These are phyloP conservation scores for Epinotia bilunana DNA, from an alignment of 2,888 invertebrate species.

Conservation along the genomic window DNA sequence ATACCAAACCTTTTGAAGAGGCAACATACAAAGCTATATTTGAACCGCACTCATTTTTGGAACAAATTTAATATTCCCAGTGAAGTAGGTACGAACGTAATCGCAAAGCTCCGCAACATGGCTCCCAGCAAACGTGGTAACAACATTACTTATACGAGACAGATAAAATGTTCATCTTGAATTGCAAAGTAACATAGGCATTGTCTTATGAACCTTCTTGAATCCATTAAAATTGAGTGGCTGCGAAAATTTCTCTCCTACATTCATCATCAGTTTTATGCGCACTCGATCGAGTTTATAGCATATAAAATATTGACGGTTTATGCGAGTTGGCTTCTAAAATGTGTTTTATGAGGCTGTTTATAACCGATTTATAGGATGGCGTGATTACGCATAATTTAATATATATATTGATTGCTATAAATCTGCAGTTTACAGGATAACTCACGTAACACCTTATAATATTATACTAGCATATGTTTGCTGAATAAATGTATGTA, in stretches of 20 bases:
- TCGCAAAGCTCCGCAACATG: constrained; percentile 13
- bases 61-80: constrained; percentile 34
- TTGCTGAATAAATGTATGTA: too few species aligned
- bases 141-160: constrained; percentile 21
- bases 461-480: too few species aligned
- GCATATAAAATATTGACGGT: constrained; percentile 24
- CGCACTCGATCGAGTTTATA: constrained; percentile 18
- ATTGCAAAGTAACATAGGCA: neutral
- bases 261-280: constrained; percentile 18
- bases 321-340: constrained; percentile 29
- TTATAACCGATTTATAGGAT: constrained; percentile 21
- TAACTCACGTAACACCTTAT: too few species aligned
- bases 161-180: neutral
- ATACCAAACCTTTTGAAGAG: constrained; percentile 1
- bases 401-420: neutral
- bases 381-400: constrained; percentile 38
- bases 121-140: constrained; percentile 18
- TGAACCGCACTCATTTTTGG: constrained; percentile 31
- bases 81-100: constrained; percentile 30
- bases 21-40: constrained; percentile 16
- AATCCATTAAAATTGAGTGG: constrained; percentile 10
- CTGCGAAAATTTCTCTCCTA: neutral
- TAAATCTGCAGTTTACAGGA: neutral
- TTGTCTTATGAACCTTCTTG: neutral
- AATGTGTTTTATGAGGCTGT: constrained; percentile 24